Evolutionary conservation across 2,797 vertebrate species (phyloP).

Genomic region (Mus caroli): DNA sequence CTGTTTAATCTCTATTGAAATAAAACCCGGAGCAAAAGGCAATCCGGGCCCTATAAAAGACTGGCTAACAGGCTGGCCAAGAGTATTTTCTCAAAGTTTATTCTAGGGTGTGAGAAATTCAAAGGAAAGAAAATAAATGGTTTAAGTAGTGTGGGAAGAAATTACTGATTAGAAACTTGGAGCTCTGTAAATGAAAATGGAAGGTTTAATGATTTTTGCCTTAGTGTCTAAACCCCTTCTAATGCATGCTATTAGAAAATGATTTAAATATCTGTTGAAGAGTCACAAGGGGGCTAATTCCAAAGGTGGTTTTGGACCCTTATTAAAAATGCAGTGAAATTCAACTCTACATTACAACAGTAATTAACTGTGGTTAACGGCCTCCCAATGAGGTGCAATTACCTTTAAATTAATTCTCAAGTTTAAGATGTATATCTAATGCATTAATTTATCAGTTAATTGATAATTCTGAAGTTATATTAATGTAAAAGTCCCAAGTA

Average conservation of each 20-base stretch:
- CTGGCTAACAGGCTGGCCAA: conserved; percentile 52
- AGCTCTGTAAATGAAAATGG: conserved; percentile 75
- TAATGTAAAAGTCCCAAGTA: conserved; percentile 34
- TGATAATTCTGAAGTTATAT: conserved; percentile 76
- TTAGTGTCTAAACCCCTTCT: conserved; percentile 75
- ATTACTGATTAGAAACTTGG: conserved; percentile 80
- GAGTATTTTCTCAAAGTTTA: conserved; percentile 48
- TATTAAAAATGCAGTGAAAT: conserved; percentile 81
- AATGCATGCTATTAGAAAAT: conserved; percentile 74
- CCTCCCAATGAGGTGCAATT: conserved; percentile 74
- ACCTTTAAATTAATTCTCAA: conserved; percentile 76
- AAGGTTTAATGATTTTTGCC: conserved; percentile 77
- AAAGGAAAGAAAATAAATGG: conserved; percentile 80
- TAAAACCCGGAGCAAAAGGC: conserved; percentile 82
- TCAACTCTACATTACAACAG: conserved; percentile 67
- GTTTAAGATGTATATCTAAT: conserved; percentile 75
- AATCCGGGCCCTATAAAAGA: conserved; percentile 84
- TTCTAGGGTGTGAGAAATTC: conserved; percentile 78
- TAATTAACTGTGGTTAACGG: conserved; percentile 80
- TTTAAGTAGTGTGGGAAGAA: conserved; percentile 68
- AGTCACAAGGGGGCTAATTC: conserved; percentile 77
- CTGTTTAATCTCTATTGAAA: conserved; percentile 43
- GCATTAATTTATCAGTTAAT: conserved; percentile 73
- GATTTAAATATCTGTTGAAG: conserved; percentile 81
- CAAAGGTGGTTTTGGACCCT: conserved; percentile 75